phyloP scores from a whole-genome alignment of 1,140 invertebrate genomes.

The Pinna nobilis region DNA sequence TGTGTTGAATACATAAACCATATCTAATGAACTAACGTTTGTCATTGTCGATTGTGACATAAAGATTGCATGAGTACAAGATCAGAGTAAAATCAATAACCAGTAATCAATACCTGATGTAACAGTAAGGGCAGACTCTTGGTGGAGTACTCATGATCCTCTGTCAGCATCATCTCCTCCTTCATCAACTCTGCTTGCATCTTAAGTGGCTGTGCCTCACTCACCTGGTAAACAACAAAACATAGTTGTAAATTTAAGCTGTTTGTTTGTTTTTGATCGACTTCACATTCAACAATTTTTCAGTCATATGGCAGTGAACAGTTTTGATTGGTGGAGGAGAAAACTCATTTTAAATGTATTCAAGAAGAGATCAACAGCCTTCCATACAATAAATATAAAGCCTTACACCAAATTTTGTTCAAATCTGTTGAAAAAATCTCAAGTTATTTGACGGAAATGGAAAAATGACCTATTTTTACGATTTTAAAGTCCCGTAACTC shows the following conservation, averaged over 20 bases:
- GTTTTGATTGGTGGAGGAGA: not conserved
- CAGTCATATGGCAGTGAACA: not conserved
- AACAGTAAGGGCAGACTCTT: conserved; percentile 70
- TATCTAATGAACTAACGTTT: too few species aligned
- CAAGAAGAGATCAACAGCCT: too few species aligned
- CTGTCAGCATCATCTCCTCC: conserved; percentile 63
- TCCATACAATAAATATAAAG: too few species aligned
- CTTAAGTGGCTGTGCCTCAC: conserved; percentile 67
- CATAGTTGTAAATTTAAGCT: too few species aligned
- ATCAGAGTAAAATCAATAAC: not conserved
- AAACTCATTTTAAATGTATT: not conserved
- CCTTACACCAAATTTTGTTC: too few species aligned
- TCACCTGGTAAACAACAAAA: conserved; percentile 58
- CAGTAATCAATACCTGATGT: conserved; percentile 63
- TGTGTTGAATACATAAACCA: too few species aligned
- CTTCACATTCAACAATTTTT: not conserved
- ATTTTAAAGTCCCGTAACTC: too few species aligned
- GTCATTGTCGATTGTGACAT: too few species aligned
- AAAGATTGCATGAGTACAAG: not conserved
- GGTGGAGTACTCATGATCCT: conserved; percentile 66
- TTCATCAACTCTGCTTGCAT: conserved; percentile 72
- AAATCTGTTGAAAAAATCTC: too few species aligned
- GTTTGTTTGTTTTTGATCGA: not conserved
- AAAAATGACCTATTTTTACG: too few species aligned
- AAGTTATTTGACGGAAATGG: too few species aligned